These are phyloP conservation scores for Merops nubicus DNA, from an alignment of 2,113 vertebrate genomes.

Conservation along the genomic window DNA sequence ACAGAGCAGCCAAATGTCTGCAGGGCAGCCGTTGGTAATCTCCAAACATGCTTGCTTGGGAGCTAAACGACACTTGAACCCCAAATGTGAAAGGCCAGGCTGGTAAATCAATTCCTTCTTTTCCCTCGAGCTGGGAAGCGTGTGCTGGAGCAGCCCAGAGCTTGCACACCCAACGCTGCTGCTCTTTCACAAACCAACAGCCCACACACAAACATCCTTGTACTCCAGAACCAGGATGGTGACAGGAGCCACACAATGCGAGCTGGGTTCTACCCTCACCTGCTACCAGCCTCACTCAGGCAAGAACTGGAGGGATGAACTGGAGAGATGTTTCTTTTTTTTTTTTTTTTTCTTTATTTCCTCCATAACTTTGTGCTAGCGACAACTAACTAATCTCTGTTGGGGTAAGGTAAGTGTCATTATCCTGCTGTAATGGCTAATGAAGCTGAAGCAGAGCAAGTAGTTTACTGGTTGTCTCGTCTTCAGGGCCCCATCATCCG, in stretches of 20 bases:
- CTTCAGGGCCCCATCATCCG: conserved; percentile 26
- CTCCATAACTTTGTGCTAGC: neutral
- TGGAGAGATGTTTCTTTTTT: neutral
- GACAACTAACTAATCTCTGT: neutral
- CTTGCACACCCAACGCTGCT: accelerated
- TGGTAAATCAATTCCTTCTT: neutral
- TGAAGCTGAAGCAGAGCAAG: conserved; percentile 32
- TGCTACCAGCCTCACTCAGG: neutral
- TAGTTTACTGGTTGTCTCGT: conserved; percentile 48
- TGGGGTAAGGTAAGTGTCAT: conserved; percentile 34
- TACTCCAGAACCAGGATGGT: accelerated
- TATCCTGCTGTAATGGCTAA: conserved; percentile 29
- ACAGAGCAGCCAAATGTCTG: neutral
- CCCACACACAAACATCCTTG: accelerated
- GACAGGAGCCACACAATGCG: accelerated
- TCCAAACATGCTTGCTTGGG: neutral
- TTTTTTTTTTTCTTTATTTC: accelerated
- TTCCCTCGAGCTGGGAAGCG: accelerated
- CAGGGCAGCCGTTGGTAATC: accelerated
- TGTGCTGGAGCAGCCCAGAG: neutral
- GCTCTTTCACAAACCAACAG: neutral
- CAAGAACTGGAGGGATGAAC: neutral
- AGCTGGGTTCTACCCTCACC: neutral
- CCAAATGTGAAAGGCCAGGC: neutral
- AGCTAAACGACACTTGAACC: neutral